Base-by-base conservation (phyloP, 2,797 vertebrate genomes). In the Podarcis siculus region DNA sequence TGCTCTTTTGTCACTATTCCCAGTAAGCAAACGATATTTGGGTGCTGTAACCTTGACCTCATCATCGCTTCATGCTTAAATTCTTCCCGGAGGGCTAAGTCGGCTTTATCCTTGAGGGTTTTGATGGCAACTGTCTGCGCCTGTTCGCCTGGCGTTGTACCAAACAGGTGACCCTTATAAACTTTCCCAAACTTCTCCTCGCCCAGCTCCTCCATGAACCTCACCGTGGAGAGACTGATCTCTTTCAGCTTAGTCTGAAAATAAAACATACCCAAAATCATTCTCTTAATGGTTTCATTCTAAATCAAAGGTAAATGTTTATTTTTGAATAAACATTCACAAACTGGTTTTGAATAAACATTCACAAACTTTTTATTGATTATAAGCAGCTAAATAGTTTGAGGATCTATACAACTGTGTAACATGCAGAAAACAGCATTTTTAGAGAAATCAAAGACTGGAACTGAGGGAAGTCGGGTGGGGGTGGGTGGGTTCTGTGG, bases 161-260 rank as follows among this genome's bases (percentile, higher is more conserved):
- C 98, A 4, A 99, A 99, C 55, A 99, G 97, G 92, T 99, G 99
- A 2, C 98, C 99, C 93, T 98, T 99, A 97, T 99, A 99, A 86
- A 99, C 98, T 91, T 98, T 99, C 23, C 99, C 99, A n/a, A 99
- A 99, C 1, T 98, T 98, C 93, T 99, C 98, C 89, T 99, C 98
- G 6, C 99, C 99, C 1, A 99, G 97, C 77, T 99, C 99, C 92
- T 99, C 99, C 98, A 99, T 98, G 93, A 99, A 99, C 7, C 98
- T 96, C 80, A 99, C 97, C 0, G 98, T 97, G 7, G 99, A 98
- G 83, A 99, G 91, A 92, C 97, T 98, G 89, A 99, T 98, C 97
- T 99, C 99, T 93, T 98, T 97, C 87, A 98, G 97, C 95, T 98
- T 99, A 81, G 95, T 95, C 98, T 99, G 95, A 87, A 91, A 96